Base-by-base conservation (phyloP, 1,140 invertebrate species). In the Trissolcus basalis region DNA sequence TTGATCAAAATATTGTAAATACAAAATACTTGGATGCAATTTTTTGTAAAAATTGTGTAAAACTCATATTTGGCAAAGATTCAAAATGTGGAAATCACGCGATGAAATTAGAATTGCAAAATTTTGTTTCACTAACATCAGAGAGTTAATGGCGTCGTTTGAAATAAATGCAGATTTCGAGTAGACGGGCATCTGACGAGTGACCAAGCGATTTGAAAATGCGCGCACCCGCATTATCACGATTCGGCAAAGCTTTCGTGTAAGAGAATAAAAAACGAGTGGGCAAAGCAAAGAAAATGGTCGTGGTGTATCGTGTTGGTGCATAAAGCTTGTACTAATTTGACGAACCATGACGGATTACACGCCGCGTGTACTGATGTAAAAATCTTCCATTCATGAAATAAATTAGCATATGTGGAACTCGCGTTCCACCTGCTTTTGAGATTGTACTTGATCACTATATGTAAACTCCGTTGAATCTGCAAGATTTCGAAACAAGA, bases 281-380 rank as follows among this genome's bases (percentile, higher is more conserved):
- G 48, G 2, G 19, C 11, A 11, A 45, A 43, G 45, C 33, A 71
- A 54, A 67, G 50, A 64, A 81, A 80, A 78, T 70, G 68, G 59
- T 43, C 50, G 39, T 50, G 45, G 11, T 27, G 64, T 76, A 73
- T 73, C 56, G 60, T 45, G 76, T 39, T 41, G 55, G 65, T 32
- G 65, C 69, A 59, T 54, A 63, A 64, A 64, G 78, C 82, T 83
- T 82, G 82, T 84, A 80, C 68, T 81, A 82, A 81, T 84, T 84
- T 81, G 82, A 83, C 74, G 80, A 82, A 83, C 78, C 82, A 83
- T 82, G 82, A 84, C 82, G 78, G 82, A 84, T 83, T 82, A 81
- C 79, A 83, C 50, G 58, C 41, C 49, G 73, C 48, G 48, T 53
- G n/a, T n/a, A n/a, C n/a, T n/a, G 56, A 59, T 63, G 73, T 59